These are phyloP conservation scores for Haliclona indistincta DNA, from an alignment of 37 sponge, comb jelly and placozoan genomes.

Conservation along the genomic window DNA sequence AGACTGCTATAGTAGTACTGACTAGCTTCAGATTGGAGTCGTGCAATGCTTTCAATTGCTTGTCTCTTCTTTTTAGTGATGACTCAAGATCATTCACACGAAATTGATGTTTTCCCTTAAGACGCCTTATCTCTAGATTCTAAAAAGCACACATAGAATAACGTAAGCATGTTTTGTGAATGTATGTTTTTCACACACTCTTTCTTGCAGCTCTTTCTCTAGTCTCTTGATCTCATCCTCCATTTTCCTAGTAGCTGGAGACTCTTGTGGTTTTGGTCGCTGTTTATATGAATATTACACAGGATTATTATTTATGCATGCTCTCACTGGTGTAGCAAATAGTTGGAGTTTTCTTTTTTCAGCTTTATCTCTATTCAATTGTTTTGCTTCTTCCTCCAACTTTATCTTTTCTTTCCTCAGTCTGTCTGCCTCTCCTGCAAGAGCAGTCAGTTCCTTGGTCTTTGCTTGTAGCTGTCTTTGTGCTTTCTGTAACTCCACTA, in stretches of 20 bases:
- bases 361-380: background rate
- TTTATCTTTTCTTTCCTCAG: background rate
- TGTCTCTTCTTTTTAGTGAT: conserved; percentile 20
- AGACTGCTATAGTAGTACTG: too few species aligned
- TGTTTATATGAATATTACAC: background rate
- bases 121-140: background rate
- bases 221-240: background rate
- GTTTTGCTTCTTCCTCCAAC: background rate
- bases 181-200: background rate
- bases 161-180: background rate
- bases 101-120: conserved; percentile 3
- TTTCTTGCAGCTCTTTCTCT: background rate
- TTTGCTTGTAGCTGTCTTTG: background rate
- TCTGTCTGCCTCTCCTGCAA: background rate
- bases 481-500: background rate
- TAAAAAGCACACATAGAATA: background rate
- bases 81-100: conserved; percentile 41
- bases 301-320: too few species aligned
- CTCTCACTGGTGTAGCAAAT: too few species aligned
- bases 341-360: background rate
- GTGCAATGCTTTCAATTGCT: conserved; percentile 25
- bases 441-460: background rate
- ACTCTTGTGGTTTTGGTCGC: background rate
- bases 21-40: conserved; percentile 32
- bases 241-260: background rate